A percentile compares a stretch with the other conserved stretches of the same genome.
Evolutionary conservation across 2,888 invertebrate species (phyloP).

Genomic region (Hypomecis punctinalis): DNA sequence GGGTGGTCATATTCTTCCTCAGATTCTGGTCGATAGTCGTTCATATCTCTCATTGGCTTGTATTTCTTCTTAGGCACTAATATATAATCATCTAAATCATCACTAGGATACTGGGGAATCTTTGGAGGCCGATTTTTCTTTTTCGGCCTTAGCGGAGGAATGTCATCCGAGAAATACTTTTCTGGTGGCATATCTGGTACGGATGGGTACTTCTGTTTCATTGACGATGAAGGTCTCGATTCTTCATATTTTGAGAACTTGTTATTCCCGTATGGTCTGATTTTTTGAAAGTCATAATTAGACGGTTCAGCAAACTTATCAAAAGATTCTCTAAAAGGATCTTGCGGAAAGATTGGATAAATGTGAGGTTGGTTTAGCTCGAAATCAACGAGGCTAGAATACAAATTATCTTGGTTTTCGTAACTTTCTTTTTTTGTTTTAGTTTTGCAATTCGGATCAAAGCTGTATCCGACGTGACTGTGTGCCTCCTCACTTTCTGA

Average conservation of each 20-base stretch:
- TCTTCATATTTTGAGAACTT: constrained; percentile 67
- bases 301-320: constrained; percentile 69
- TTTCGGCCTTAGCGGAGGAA: constrained; percentile 65
- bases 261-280: constrained; percentile 60
- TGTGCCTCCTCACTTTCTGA: constrained; percentile 59
- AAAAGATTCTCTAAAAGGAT: constrained; percentile 61
- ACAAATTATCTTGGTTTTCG: constrained; percentile 54
- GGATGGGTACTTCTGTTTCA: constrained; percentile 58
- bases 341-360: constrained; percentile 58
- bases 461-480: constrained; percentile 69
- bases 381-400: constrained; percentile 60
- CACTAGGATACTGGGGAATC: constrained; percentile 60
- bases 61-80: constrained; percentile 77
- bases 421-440: constrained; percentile 68
- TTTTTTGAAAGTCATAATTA: constrained; percentile 67
- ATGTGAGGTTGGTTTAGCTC: constrained; percentile 61
- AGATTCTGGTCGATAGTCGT: constrained; percentile 61
- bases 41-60: constrained; percentile 61
- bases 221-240: constrained; percentile 52
- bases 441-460: constrained; percentile 74
- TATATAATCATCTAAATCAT: constrained; percentile 72
- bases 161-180: constrained; percentile 65
- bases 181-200: constrained; percentile 64
- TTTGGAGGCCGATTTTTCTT: constrained; percentile 70
- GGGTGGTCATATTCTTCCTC: constrained; percentile 73